Percentiles rank a stretch among this genome's conserved stretches.
phyloP scores from a whole-genome alignment of 1,140 invertebrate species.

The Trichogramma pretiosum region DNA sequence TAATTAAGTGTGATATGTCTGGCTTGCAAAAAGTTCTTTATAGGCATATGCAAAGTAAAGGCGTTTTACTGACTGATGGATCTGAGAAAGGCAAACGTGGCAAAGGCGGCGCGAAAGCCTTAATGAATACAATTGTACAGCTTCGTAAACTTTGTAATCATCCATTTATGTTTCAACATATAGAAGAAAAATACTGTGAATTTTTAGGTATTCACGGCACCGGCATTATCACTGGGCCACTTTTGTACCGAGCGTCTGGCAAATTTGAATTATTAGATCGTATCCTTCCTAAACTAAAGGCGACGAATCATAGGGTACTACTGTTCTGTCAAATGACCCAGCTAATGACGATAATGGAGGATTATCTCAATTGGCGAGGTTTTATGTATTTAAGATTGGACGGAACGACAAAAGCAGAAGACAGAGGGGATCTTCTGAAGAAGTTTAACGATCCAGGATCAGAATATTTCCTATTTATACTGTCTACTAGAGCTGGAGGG shows the following conservation, averaged over 20 bases:
- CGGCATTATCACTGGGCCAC: constrained; percentile 70
- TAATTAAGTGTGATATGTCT: constrained; percentile 99
- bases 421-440: constrained; percentile 85
- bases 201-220: constrained; percentile 63
- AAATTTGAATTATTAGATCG: constrained; percentile 98
- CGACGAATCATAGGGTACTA: constrained; percentile 82
- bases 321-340: constrained; percentile 99
- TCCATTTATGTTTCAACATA: constrained; percentile 98
- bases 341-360: constrained; percentile 98
- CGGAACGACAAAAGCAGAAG: constrained; percentile 96
- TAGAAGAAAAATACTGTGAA: constrained; percentile 95
- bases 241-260: constrained; percentile 87
- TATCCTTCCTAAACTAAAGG: constrained; percentile 92
- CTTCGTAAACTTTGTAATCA: constrained; percentile 97
- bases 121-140: constrained; percentile 99
- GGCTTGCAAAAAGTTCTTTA: constrained; percentile 73
- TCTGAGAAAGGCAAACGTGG: constrained; percentile 93
- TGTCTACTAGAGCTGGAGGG: constrained; percentile 94
- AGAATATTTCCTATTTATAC: constrained; percentile 90
- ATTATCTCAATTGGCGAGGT: constrained; percentile 85
- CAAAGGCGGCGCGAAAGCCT: constrained; percentile 85
- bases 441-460: constrained; percentile 88
- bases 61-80: constrained; percentile 87
- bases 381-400: constrained; percentile 73
- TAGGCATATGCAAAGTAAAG: constrained; percentile 93